Evolutionary conservation across 30 jellyfish, hydroid and myxozoan species (phyloP), one percentile per base, ranked within the genome.

Genomic region (Mastigias papua): DNA sequence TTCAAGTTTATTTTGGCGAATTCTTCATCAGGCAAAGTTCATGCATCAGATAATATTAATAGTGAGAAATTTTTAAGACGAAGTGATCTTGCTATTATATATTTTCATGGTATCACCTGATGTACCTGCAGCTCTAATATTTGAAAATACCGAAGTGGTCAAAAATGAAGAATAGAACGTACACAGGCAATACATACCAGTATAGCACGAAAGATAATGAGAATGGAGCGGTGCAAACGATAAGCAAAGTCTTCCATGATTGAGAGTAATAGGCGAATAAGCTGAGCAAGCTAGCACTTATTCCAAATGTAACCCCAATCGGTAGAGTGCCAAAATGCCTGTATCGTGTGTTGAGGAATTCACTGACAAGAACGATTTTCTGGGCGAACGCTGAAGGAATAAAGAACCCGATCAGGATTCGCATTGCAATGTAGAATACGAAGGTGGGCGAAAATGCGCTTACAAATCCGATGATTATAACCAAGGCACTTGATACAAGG

Each of bases 361-460:
- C 98, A 13, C 87, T 22, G 0, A 68, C 27, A 48, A 92, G 5
- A 70, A 92, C 88, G 83, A 92, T 37, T 51, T 33, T 69, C n/a
- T 92, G 93, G 15, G 80, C 87, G 34, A 48, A 13, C 13, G 67
- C 48, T 1, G 86, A 94, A 9, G 98, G 93, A 0, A 64, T 6
- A 68, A 92, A 69, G 49, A 92, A 86, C 22, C 98, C 98, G 62
- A 71, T 72, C 19, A 92, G 28, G 21, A 86, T 49, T 0, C 98
- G 85, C 11, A 64, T 3, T 3, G 62, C 78, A 19, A 76, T 51
- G 87, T 87, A 84, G 70, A 80, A 26, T 22, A 30, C 58, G 57
- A 91, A 42, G 71, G 76, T 84, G 15, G 95, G 97, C 0, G 92
- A 70, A 26, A 84, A 82, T 0, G 95, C 80, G 66, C 95, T 68